Conservation (phyloP, 2,113 vertebrate genomes). For the Tragelaphus imberbis region DNA sequence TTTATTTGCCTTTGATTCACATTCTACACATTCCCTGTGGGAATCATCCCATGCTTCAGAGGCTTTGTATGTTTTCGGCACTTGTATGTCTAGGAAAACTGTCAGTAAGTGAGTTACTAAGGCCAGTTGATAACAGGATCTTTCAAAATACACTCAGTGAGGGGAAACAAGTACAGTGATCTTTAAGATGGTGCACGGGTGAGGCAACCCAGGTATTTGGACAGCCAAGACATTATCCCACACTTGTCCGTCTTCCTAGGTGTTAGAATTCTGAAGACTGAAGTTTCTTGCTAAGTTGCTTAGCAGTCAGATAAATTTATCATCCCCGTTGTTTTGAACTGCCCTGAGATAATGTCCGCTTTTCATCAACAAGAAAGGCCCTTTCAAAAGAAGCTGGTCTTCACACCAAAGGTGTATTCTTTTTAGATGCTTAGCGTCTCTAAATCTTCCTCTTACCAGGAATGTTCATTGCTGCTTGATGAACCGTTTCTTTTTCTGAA, state of each 20-base stretch:
- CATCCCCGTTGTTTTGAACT: background rate
- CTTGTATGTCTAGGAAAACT: background rate
- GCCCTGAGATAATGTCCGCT: background rate
- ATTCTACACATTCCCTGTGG: background rate
- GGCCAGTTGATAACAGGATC: background rate
- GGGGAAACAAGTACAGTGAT: background rate
- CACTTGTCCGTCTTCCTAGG: background rate
- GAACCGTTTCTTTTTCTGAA: background rate
- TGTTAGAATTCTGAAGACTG: background rate
- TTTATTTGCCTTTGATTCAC: background rate
- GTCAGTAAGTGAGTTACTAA: background rate
- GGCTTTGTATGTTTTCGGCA: background rate
- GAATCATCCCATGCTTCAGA: background rate
- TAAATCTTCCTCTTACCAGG: background rate
- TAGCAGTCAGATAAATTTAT: background rate
- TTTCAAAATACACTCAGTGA: background rate
- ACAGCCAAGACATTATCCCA: background rate
- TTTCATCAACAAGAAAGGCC: background rate
- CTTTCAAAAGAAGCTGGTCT: background rate
- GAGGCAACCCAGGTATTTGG: background rate
- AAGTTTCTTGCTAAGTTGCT: background rate
- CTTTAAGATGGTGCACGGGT: background rate
- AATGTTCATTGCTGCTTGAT: background rate
- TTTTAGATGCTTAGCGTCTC: background rate
- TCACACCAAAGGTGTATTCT: background rate